Evolutionary conservation across 2,888 invertebrate species (phyloP).

Genomic region (Trimorus sp.): DNA sequence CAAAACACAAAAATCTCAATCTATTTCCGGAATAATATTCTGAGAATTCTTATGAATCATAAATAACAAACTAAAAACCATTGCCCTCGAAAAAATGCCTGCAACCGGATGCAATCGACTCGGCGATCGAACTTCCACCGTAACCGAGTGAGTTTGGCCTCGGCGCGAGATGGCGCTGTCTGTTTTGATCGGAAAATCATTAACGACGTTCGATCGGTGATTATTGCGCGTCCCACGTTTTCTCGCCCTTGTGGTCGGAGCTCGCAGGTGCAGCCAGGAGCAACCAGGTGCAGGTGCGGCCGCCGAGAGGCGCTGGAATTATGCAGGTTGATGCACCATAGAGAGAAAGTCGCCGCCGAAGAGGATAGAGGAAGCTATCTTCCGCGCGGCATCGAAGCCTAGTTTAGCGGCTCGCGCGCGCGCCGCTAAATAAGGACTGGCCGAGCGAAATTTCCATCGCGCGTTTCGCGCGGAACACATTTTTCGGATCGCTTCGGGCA

Average conservation of each 20-base stretch:
- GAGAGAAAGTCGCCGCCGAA: constrained; percentile 55
- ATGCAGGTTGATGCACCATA: constrained; percentile 60
- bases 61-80: too few species aligned
- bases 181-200: not conserved
- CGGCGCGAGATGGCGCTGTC: constrained; percentile 12
- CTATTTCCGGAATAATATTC: too few species aligned
- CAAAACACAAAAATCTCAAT: too few species aligned
- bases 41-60: too few species aligned
- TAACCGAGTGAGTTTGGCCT: too few species aligned
- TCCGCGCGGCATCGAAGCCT: constrained; percentile 58
- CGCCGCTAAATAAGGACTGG: constrained; percentile 47
- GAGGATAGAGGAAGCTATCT: constrained; percentile 59
- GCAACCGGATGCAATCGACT: too few species aligned
- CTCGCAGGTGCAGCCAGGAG: constrained; percentile 52
- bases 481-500: constrained; percentile 30
- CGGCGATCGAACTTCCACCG: too few species aligned
- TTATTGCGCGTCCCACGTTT: constrained; percentile 54
- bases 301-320: constrained; percentile 41
- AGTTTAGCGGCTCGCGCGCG: constrained; percentile 32
- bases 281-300: constrained; percentile 55
- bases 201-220: constrained; percentile 10
- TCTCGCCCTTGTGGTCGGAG: constrained; percentile 53
- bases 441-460: constrained; percentile 46
- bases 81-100: too few species aligned
- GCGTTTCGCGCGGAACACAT: constrained; percentile 27